phyloP scores from a whole-genome alignment of 1,140 invertebrate genomes.

The Alviniconcha marisindica region DNA sequence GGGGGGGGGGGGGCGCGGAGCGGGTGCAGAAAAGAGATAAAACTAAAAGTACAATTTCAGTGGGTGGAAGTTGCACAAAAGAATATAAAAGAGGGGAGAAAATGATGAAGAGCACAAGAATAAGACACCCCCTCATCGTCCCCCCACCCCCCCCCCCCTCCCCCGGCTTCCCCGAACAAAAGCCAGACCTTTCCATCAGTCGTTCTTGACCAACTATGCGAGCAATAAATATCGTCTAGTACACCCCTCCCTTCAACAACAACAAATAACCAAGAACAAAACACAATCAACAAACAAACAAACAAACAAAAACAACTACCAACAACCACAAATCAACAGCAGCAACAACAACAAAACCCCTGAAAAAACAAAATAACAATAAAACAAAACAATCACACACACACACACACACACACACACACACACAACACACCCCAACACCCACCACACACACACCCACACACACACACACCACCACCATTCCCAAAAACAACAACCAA shows the following conservation, averaged over 20 bases:
- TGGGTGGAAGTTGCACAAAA: background rate
- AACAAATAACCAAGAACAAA: background rate
- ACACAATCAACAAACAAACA: background rate
- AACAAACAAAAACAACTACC: background rate
- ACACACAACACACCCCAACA: too few species aligned
- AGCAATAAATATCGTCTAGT: background rate
- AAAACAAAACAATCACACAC: too few species aligned
- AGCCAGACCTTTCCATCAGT: too few species aligned
- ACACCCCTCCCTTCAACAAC: background rate
- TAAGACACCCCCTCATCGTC: background rate
- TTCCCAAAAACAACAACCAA: too few species aligned
- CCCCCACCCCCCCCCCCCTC: background rate
- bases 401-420: constrained; percentile 23
- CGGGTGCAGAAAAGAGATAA: background rate
- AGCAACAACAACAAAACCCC: too few species aligned
- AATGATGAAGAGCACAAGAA: background rate
- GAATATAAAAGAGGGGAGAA: background rate
- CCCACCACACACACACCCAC: constrained; percentile 16
- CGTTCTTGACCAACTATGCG: too few species aligned
- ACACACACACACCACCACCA: background rate
- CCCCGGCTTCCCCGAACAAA: background rate
- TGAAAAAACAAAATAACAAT: too few species aligned
- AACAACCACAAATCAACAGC: background rate
- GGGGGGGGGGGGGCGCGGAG: background rate
- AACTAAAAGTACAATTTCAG: background rate